Percentiles rank a stretch among this genome's conserved stretches.
Conservation (phyloP, 2,797 vertebrate species). For the Adelosebastes latens region DNA sequence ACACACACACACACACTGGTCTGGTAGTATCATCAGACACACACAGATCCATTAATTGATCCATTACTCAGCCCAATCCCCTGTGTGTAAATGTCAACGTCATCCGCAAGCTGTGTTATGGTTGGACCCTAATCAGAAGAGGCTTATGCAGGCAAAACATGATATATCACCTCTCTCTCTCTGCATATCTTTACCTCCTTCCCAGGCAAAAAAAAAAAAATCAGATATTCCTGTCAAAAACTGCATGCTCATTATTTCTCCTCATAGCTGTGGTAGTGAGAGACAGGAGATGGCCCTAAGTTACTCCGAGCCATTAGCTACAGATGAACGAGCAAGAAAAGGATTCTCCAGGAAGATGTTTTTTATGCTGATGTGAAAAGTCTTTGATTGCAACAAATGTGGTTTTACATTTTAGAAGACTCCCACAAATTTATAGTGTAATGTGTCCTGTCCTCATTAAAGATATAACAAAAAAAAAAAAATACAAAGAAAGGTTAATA, state of each 20-base stretch:
- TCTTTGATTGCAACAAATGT: conserved; percentile 36
- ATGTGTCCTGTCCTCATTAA: conserved; percentile 7
- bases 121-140: conserved; percentile 74
- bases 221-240: conserved; percentile 41
- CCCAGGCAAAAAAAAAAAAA: conserved; percentile 17
- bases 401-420: conserved; percentile 17
- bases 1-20: conserved; percentile 8
- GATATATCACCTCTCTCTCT: conserved; percentile 59
- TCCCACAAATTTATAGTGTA: neutral
- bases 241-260: conserved; percentile 62
- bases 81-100: conserved; percentile 48
- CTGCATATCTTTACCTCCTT: conserved; percentile 54
- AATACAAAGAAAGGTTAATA: neutral
- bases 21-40: conserved; percentile 69
- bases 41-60: conserved; percentile 66
- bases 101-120: conserved; percentile 71
- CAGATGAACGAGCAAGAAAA: conserved; percentile 41
- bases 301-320: conserved; percentile 54
- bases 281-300: conserved; percentile 52
- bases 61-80: conserved; percentile 61
- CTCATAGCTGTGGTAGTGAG: conserved; percentile 19
- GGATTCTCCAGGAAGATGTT: conserved; percentile 27
- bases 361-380: conserved; percentile 35
- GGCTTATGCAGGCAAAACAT: conserved; percentile 52
- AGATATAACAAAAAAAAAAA: neutral